Conservation (phyloP, 2,113 vertebrate genomes). For the Stegostoma tigrinum region DNA sequence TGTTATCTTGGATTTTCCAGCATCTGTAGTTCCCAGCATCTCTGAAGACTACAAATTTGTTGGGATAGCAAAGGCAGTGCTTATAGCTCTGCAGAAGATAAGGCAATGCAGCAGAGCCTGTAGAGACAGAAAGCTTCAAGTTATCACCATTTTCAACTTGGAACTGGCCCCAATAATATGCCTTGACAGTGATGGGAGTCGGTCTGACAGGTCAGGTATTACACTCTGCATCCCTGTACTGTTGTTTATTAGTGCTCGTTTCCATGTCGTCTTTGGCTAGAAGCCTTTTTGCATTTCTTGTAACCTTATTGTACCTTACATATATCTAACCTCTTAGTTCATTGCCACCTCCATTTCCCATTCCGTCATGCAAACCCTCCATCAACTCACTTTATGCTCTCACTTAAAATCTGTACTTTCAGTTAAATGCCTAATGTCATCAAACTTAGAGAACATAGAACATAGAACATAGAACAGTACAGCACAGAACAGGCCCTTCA, state of each 20-base stretch:
- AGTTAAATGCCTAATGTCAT: neutral
- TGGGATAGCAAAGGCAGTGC: too few relatives aligned
- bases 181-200: neutral
- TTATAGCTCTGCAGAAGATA: too few relatives aligned
- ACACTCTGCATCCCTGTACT: neutral
- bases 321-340: neutral
- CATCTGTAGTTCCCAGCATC: too few relatives aligned
- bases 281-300: neutral
- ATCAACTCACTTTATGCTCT: neutral
- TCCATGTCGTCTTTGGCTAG: neutral
- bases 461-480: too few relatives aligned
- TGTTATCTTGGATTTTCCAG: too few relatives aligned
- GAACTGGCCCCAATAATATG: neutral
- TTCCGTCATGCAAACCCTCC: neutral
- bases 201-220: neutral
- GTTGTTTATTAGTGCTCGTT: too few relatives aligned
- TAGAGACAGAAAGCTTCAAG: too few relatives aligned
- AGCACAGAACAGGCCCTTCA: too few relatives aligned
- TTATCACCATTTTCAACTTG: too few relatives aligned
- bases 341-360: neutral
- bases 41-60: too few relatives aligned
- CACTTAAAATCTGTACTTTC: neutral
- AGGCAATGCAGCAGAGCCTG: too few relatives aligned
- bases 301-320: neutral
- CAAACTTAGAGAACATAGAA: too few relatives aligned